Evolutionary conservation across 2,888 invertebrate genomes (phyloP), one percentile per base, ranked within the genome.

Genomic region (Hirtodrosophila cameraria): DNA sequence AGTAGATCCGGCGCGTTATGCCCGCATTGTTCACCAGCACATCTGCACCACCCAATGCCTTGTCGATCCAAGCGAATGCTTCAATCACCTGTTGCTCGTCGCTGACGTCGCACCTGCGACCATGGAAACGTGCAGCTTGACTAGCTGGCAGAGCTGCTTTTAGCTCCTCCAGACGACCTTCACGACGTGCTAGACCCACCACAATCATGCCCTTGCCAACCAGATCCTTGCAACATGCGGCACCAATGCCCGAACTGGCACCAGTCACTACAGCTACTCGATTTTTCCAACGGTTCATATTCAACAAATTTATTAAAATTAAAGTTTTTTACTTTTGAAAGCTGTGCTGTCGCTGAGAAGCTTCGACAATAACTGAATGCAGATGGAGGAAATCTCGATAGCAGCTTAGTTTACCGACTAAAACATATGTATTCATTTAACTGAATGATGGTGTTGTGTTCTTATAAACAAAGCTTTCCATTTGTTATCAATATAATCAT

Each of bases 11-110:
- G 0, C 68, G 61, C 0, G 66, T 16, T 2, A 84, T 72, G 2
- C 86, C 89, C 0, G 94, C 93, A 79, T 93, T 93, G 77, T 94
- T 94, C 0, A 94, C 83, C 36, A 93, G 88, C 0, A 94, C 90
- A 83, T 93, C 92, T 1, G 92, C 90, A 1, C 92, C 92, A 0
- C 93, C 93, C 0, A 92, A 72, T 5, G 90, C 84, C 7, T 86
- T 65, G 8, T 92, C 91, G 35, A 92, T 90, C 88, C 89, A 90
- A 11, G 85, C 70, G 82, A 94, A 93, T 30, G 92, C 90, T 3
- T 85, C 84, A 15, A 91, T 65, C 16, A 94, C 92, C 9, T 93
- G 92, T 0, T 92, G 90, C 69, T 93, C 93, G 2, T 91, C 89
- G 6, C 87, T 87, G 1, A 94, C 85, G 69, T 94, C 93, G 73